These are phyloP conservation scores for Chaetura pelagica DNA, from an alignment of 2,113 vertebrate species.

Conservation along the genomic window DNA sequence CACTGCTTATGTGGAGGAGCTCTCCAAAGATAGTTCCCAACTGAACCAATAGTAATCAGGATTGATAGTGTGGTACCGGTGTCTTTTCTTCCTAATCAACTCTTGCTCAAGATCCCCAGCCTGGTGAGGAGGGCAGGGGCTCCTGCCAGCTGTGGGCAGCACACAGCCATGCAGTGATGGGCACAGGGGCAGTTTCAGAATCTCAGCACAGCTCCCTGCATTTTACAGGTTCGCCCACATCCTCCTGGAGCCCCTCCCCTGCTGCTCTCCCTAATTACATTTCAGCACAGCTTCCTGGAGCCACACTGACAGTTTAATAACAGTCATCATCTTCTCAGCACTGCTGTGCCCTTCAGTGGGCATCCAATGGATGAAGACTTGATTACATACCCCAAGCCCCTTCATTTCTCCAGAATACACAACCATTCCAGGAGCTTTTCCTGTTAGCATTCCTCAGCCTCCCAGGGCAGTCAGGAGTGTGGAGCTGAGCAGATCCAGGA, in stretches of 20 bases:
- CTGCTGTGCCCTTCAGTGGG: background rate
- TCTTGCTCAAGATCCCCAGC: background rate
- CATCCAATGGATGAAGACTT: background rate
- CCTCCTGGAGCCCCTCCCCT: background rate
- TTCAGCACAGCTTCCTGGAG: background rate
- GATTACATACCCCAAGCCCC: background rate
- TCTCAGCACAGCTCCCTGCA: background rate
- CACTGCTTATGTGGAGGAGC: background rate
- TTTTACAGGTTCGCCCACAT: background rate
- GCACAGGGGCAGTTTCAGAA: background rate
- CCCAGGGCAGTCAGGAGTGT: background rate
- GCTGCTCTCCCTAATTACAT: background rate
- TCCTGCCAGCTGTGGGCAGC: background rate
- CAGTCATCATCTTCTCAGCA: background rate
- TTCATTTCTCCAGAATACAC: background rate
- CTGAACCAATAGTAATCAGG: background rate
- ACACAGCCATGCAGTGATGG: background rate
- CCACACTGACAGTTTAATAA: background rate
- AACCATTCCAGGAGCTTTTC: background rate
- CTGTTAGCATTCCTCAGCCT: background rate
- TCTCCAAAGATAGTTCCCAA: background rate
- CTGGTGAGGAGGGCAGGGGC: background rate
- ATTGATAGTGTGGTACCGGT: background rate
- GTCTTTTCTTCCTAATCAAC: background rate
- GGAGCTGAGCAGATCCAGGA: background rate